phyloP scores from a whole-genome alignment of 1,140 invertebrate genomes.

The Cotesia vestalis region DNA sequence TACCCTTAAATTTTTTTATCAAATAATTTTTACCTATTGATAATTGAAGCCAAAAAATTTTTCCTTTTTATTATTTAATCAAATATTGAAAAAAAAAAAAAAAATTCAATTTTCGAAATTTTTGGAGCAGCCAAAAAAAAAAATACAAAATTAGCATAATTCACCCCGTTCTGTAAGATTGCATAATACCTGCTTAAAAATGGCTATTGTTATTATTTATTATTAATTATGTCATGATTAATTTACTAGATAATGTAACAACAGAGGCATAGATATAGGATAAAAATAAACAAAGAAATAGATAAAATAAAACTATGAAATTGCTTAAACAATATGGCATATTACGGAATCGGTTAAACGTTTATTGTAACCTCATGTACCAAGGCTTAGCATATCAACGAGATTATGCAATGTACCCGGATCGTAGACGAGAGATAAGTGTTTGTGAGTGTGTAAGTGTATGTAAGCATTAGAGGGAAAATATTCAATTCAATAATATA shows the following conservation, averaged over 20 bases:
- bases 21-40: too few species aligned
- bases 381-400: constrained; percentile 31
- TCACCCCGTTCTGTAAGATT: too few species aligned
- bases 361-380: constrained; percentile 24
- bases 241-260: constrained; percentile 12
- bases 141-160: too few species aligned
- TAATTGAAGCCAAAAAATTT: too few species aligned
- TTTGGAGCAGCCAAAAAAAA: too few species aligned
- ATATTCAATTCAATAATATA: not conserved
- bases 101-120: too few species aligned
- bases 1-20: too few species aligned
- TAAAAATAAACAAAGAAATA: constrained; percentile 8
- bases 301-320: constrained; percentile 25
- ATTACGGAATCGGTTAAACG: constrained; percentile 29
- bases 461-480: not conserved
- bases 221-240: not conserved
- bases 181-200: too few species aligned
- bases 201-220: too few species aligned
- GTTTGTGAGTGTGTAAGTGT: not conserved
- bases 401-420: constrained; percentile 26
- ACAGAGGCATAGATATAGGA: not conserved
- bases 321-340: constrained; percentile 33
- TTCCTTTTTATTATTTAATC: too few species aligned
- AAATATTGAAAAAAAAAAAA: too few species aligned
- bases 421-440: constrained; percentile 8